Evolutionary conservation across 2,113 vertebrate species (phyloP).

Genomic region (Corythornis madagascariensis): DNA sequence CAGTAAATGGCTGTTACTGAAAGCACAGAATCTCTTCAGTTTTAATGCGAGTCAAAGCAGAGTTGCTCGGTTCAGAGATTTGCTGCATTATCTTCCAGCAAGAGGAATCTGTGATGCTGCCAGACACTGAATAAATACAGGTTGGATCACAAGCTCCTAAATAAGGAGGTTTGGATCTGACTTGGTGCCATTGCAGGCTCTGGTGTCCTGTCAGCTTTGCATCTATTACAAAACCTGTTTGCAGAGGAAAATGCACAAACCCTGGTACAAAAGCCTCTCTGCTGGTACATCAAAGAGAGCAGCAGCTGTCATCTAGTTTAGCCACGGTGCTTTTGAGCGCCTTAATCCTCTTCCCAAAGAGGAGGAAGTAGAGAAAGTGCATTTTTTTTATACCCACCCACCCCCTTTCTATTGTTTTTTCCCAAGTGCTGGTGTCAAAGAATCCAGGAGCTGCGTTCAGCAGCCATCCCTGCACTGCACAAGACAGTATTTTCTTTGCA

Average conservation of each 20-base stretch:
- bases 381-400: not conserved
- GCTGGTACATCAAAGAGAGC: slow-evolving; percentile 43
- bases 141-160: not conserved
- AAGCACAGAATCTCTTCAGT: fast-evolving
- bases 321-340: not conserved
- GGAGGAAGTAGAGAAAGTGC: not conserved
- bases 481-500: not conserved
- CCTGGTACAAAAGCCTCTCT: not conserved
- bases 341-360: slow-evolving; percentile 51
- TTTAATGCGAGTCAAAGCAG: not conserved
- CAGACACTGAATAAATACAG: not conserved
- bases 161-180: not conserved
- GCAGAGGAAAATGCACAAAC: not conserved
- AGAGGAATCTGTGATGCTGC: not conserved
- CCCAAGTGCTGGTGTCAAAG: not conserved
- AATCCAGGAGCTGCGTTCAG: not conserved
- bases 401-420: not conserved
- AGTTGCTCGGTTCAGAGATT: not conserved
- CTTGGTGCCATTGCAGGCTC: not conserved
- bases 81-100: not conserved
- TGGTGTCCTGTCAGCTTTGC: not conserved
- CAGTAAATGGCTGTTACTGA: not conserved
- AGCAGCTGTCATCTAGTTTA: slow-evolving; percentile 53
- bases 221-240: slow-evolving; percentile 1
- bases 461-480: not conserved